Percentiles rank a stretch among this genome's conserved stretches.
Evolutionary conservation across 2,797 vertebrate genomes (phyloP).

Genomic region (Oreochromis mossambicus): DNA sequence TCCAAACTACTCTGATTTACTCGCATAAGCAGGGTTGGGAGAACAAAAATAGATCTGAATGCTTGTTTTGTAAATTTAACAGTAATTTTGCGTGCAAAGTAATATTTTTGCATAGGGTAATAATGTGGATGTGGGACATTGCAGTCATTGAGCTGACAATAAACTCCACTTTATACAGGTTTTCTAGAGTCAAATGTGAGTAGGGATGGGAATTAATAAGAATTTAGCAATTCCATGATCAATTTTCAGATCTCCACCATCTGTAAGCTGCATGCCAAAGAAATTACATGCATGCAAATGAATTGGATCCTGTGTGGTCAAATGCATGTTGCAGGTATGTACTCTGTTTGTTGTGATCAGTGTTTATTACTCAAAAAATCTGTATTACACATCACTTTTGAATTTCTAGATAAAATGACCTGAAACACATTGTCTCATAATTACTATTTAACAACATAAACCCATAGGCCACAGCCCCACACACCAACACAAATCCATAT

Average conservation of each 20-base stretch:
- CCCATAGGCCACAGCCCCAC: background rate
- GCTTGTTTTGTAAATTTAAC: rapidly evolving
- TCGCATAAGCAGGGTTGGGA: rapidly evolving
- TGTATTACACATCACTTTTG: background rate
- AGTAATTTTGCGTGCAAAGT: background rate
- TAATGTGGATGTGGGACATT: background rate
- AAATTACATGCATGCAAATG: rapidly evolving
- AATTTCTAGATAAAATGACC: background rate
- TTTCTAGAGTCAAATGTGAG: background rate
- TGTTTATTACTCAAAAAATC: background rate
- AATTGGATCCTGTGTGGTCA: background rate
- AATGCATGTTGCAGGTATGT: background rate
- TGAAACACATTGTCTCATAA: background rate
- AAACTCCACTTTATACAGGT: background rate
- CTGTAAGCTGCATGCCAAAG: background rate
- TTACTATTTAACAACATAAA: background rate
- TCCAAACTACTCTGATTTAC: background rate
- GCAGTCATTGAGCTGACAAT: background rate
- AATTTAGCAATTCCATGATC: background rate
- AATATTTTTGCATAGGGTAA: rapidly evolving
- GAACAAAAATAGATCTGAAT: background rate
- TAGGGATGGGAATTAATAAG: background rate
- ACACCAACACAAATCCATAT: background rate
- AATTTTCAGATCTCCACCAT: background rate
- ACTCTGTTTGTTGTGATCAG: background rate